Evolutionary conservation across 2,797 vertebrate species (phyloP).

Genomic region (Pangasius djambal): DNA sequence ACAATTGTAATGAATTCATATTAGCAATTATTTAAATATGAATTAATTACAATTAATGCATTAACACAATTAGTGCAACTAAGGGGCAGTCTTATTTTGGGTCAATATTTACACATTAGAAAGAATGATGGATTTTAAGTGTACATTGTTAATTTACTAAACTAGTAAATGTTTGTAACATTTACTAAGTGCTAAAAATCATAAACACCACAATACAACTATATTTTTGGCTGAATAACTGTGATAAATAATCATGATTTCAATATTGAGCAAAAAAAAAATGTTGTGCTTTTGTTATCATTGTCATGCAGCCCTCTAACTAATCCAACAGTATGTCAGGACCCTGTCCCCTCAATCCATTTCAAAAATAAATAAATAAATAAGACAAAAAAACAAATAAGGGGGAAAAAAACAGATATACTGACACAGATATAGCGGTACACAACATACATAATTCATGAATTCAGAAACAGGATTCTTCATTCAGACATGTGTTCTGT

Average conservation of each 20-base stretch:
- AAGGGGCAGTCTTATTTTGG: background rate
- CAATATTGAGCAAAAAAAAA: background rate
- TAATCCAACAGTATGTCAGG: background rate
- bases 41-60: too few relatives aligned
- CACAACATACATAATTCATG: background rate
- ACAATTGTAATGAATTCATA: too few relatives aligned
- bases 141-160: too few relatives aligned
- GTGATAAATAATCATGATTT: background rate
- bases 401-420: background rate
- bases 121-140: background rate
- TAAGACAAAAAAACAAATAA: too few relatives aligned
- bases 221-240: background rate
- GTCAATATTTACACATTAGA: background rate
- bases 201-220: background rate
- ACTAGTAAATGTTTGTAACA: too few relatives aligned
- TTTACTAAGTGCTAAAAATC: background rate
- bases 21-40: too few relatives aligned
- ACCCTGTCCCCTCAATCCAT: background rate
- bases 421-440: background rate
- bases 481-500: background rate
- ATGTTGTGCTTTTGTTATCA: background rate
- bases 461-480: background rate
- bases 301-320: background rate
- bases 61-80: background rate
- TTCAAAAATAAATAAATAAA: background rate